A percentile compares a stretch with the other conserved stretches of the same genome.
phyloP scores from a whole-genome alignment of 2,113 vertebrate genomes.

The Festucalex cinctus region DNA sequence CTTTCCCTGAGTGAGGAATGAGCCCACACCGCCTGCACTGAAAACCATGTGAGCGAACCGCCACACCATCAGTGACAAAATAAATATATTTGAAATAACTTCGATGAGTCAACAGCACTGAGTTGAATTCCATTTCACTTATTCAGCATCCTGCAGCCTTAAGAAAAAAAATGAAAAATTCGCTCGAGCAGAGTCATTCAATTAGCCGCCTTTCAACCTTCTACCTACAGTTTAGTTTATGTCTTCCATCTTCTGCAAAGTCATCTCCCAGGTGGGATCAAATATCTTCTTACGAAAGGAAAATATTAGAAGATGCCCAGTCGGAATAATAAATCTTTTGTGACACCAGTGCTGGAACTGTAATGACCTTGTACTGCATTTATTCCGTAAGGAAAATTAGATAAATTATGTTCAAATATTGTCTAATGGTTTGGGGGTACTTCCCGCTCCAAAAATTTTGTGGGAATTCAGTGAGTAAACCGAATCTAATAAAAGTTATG shows the following conservation, averaged over 20 bases:
- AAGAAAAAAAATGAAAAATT: neutral
- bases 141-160: neutral
- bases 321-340: neutral
- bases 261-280: neutral
- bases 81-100: constrained; percentile 8
- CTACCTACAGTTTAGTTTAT: neutral
- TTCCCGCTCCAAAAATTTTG: too few species aligned
- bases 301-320: neutral
- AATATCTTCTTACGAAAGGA: neutral
- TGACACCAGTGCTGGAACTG: neutral
- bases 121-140: constrained; percentile 6
- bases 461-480: too few species aligned
- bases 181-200: neutral
- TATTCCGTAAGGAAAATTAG: neutral
- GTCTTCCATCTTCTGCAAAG: neutral
- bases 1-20: neutral
- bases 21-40: neutral
- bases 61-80: neutral
- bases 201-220: neutral
- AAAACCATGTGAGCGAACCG: neutral
- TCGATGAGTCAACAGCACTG: neutral
- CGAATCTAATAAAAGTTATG: too few species aligned
- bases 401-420: too few species aligned
- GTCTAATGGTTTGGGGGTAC: too few species aligned
- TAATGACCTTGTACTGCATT: neutral